These are phyloP conservation scores for Corythoichthys haematopterus DNA, from an alignment of 2,113 vertebrate species.

Conservation along the genomic window DNA sequence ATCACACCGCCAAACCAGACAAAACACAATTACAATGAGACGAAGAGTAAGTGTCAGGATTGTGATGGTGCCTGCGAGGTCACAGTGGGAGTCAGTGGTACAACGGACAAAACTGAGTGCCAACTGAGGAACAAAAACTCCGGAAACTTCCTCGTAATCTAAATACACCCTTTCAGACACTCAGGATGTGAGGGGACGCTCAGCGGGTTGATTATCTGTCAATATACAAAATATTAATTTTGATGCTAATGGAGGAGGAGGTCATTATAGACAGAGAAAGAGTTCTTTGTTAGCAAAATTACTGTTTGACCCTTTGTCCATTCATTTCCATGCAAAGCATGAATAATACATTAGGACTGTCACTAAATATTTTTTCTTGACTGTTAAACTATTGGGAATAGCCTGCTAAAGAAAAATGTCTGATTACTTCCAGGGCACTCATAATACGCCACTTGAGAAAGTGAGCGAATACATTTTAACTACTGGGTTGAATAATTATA, in stretches of 20 bases:
- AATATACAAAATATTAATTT: constrained; percentile 14
- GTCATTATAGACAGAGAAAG: constrained; percentile 12
- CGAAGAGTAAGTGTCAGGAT: constrained; percentile 58
- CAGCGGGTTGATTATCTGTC: constrained; percentile 33
- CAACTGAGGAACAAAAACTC: constrained; percentile 41
- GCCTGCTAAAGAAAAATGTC: not conserved
- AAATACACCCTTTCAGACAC: constrained; percentile 24
- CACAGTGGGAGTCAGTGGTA: constrained; percentile 53
- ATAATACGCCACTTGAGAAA: not conserved
- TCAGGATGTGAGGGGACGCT: constrained; percentile 19
- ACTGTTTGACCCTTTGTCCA: not conserved
- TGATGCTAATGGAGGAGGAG: constrained; percentile 3
- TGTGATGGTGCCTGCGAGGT: constrained; percentile 57
- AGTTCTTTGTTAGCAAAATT: not conserved
- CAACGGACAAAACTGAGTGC: constrained; percentile 31
- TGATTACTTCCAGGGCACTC: not conserved
- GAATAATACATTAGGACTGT: not conserved
- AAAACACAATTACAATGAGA: constrained; percentile 63
- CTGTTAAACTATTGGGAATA: not conserved
- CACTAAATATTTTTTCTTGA: not conserved
- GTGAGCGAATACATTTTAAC: not conserved
- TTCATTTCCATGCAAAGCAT: not conserved
- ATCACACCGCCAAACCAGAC: constrained; percentile 20
- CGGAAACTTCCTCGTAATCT: constrained; percentile 43
- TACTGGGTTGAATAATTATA: not conserved